Evolutionary conservation across 2,797 vertebrate genomes (phyloP).

Genomic region (Nyctibius grandis): DNA sequence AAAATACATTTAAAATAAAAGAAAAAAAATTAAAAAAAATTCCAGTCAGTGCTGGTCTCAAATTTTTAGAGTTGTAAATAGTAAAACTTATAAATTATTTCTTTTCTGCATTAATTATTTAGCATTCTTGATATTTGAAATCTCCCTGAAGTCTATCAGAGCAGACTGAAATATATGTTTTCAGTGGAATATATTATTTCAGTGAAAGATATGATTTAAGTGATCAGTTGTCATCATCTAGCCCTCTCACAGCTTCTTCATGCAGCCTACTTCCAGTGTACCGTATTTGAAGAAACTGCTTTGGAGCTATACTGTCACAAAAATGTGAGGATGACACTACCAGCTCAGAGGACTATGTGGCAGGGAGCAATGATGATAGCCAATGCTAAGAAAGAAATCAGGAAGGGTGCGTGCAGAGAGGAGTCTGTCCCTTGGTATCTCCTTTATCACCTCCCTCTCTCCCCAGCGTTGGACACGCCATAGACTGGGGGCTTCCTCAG

Average conservation of each 20-base stretch:
- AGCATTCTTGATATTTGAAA: background rate
- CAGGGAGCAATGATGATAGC: background rate
- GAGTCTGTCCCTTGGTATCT: background rate
- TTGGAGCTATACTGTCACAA: background rate
- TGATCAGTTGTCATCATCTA: background rate
- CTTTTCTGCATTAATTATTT: background rate
- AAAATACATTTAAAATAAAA: background rate
- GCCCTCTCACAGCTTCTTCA: background rate
- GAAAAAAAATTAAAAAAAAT: too few species aligned
- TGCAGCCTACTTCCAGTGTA: background rate
- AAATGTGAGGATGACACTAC: background rate
- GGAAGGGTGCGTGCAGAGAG: background rate
- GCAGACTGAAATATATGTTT: background rate
- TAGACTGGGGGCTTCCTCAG: background rate
- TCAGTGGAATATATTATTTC: background rate
- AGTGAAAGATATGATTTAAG: background rate
- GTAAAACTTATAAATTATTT: background rate
- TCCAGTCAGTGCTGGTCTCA: background rate
- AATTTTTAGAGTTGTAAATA: background rate
- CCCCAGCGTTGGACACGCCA: too few species aligned
- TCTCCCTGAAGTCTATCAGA: background rate
- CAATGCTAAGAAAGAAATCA: background rate
- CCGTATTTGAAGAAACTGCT: background rate
- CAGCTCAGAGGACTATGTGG: background rate
- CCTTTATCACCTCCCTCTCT: background rate